phyloP scores from a whole-genome alignment of 2,888 invertebrate genomes.

The Zootermopsis nevadensis region DNA sequence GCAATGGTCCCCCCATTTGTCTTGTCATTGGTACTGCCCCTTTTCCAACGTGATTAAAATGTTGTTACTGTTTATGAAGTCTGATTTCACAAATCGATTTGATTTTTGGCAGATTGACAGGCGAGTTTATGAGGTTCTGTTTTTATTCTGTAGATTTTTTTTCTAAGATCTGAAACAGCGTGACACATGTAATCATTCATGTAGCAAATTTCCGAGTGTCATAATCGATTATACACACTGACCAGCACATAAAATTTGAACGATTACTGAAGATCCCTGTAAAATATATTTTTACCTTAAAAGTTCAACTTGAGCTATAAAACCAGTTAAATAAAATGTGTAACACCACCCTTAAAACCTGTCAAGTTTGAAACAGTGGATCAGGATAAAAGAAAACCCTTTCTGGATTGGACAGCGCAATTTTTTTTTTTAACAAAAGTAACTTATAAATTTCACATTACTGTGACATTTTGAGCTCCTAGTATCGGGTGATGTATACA shows the following conservation, averaged over 20 bases:
- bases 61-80: too few relatives aligned
- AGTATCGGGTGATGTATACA: not conserved
- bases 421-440: not conserved
- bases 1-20: too few relatives aligned
- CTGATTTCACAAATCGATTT: too few relatives aligned
- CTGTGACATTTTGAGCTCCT: not conserved
- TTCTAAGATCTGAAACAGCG: too few relatives aligned
- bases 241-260: not conserved
- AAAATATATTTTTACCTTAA: not conserved
- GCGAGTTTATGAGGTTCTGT: too few relatives aligned
- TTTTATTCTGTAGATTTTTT: too few relatives aligned
- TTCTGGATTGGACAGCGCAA: not conserved
- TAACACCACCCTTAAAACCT: constrained; percentile 3
- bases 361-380: not conserved
- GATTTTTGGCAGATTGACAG: too few relatives aligned
- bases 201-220: too few relatives aligned
- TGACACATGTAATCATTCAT: too few relatives aligned
- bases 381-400: not conserved
- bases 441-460: not conserved
- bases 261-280: not conserved
- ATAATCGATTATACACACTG: too few relatives aligned
- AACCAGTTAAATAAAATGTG: not conserved
- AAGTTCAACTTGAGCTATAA: not conserved
- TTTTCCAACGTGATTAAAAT: too few relatives aligned
- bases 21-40: too few relatives aligned